These are phyloP conservation scores for Heterochromis multidens DNA, from an alignment of 2,113 vertebrate genomes.

Conservation along the genomic window DNA sequence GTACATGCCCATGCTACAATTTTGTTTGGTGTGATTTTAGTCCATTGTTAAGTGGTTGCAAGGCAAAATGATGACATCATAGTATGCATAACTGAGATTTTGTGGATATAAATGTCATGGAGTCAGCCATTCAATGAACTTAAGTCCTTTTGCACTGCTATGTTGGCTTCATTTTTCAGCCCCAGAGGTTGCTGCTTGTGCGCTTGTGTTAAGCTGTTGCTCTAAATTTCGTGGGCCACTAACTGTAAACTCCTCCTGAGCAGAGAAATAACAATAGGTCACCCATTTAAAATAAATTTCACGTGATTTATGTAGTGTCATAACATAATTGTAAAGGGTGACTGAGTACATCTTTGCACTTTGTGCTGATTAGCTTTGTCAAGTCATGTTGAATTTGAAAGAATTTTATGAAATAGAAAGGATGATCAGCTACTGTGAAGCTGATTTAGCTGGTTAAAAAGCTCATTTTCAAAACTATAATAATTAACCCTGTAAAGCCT, in stretches of 20 bases:
- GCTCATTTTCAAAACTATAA: not conserved
- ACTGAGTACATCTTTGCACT: slow-evolving; percentile 1
- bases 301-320: not conserved
- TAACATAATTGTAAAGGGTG: not conserved
- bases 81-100: too few relatives aligned
- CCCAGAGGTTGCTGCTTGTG: not conserved
- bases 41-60: too few relatives aligned
- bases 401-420: not conserved
- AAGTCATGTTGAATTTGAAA: not conserved
- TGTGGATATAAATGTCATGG: too few relatives aligned
- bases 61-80: too few relatives aligned
- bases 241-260: not conserved
- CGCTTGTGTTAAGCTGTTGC: not conserved
- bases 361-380: slow-evolving; percentile 34
- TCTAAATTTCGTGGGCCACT: not conserved
- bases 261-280: not conserved
- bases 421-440: not conserved
- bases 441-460: too few relatives aligned
- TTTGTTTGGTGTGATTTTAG: too few relatives aligned
- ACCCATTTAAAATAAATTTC: not conserved
- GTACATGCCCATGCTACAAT: too few relatives aligned
- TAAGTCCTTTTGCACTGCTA: not conserved
- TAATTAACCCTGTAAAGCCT: too few relatives aligned
- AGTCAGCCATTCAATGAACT: not conserved
- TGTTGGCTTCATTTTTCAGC: not conserved